Conservation (phyloP, 2,888 invertebrate genomes). For the Pristionchus mayeri region DNA sequence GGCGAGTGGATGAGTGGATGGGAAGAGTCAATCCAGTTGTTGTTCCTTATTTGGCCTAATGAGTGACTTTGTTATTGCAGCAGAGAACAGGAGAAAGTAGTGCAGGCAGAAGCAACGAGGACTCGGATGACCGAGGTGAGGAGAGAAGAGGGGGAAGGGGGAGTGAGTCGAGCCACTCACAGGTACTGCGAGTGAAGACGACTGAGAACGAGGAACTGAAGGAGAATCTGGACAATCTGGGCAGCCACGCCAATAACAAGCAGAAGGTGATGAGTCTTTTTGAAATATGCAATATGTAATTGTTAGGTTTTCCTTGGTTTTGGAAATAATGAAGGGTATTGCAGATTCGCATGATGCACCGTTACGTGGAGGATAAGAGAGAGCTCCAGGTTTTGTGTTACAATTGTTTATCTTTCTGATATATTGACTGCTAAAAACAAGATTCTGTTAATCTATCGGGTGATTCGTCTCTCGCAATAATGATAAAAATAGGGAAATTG, state of each 20-base stretch:
- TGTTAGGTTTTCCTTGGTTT: too few relatives aligned
- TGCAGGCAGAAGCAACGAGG: not conserved
- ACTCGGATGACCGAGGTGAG: not conserved
- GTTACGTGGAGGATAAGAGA: not conserved
- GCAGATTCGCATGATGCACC: not conserved
- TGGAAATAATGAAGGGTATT: not conserved
- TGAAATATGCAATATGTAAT: too few relatives aligned
- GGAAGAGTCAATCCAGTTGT: not conserved
- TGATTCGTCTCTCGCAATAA: too few relatives aligned
- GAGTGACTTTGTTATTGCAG: not conserved
- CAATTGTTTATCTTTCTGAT: too few relatives aligned
- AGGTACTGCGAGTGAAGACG: not conserved
- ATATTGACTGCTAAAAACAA: too few relatives aligned
- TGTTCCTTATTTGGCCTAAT: not conserved
- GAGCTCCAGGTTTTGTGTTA: not conserved
- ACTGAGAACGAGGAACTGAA: slow-evolving; percentile 4
- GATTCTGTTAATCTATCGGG: too few relatives aligned
- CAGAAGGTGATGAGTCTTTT: not conserved
- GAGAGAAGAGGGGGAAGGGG: not conserved
- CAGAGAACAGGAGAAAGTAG: not conserved
- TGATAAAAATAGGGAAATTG: too few relatives aligned
- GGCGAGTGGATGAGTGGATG: not conserved
- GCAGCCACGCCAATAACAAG: not conserved
- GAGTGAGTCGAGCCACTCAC: not conserved
- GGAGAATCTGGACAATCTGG: not conserved